A percentile compares a stretch with the other conserved stretches of the same genome.
These are phyloP conservation scores for Bradypodion pumilum DNA, from an alignment of 2,797 vertebrate genomes.

Conservation along the genomic window DNA sequence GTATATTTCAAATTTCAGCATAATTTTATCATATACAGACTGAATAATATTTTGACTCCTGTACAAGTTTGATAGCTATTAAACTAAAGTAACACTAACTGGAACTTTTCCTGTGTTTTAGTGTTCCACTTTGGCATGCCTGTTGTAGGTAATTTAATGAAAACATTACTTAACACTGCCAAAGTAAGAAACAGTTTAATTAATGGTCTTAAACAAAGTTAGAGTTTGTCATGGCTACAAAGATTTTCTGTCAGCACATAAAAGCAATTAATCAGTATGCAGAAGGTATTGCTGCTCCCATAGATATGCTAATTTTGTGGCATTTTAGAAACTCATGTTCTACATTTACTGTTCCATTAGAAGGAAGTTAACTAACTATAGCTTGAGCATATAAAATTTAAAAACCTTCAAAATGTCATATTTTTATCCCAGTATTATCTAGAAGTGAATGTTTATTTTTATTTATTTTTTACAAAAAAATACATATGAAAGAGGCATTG, in stretches of 20 bases:
- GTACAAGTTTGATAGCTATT: neutral
- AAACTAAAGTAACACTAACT: conserved; percentile 17
- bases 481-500: neutral
- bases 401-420: conserved; percentile 63
- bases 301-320: conserved; percentile 78
- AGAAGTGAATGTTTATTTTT: conserved; percentile 32
- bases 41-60: conserved; percentile 1
- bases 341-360: conserved; percentile 72
- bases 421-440: conserved; percentile 28
- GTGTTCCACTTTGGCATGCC: conserved; percentile 13
- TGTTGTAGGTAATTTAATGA: conserved; percentile 38
- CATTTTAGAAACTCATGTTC: conserved; percentile 77
- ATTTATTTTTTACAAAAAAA: neutral
- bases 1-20: neutral
- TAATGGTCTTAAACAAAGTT: conserved; percentile 82
- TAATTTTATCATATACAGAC: neutral
- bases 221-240: conserved; percentile 85
- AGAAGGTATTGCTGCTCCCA: conserved; percentile 67
- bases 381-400: conserved; percentile 50
- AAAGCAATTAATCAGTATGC: conserved; percentile 79
- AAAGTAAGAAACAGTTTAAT: conserved; percentile 69
- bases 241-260: conserved; percentile 83
- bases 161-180: conserved; percentile 41
- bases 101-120: neutral
- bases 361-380: conserved; percentile 66